Conservation (phyloP, 2,888 invertebrate species). For the Eupithecia vulgata region DNA sequence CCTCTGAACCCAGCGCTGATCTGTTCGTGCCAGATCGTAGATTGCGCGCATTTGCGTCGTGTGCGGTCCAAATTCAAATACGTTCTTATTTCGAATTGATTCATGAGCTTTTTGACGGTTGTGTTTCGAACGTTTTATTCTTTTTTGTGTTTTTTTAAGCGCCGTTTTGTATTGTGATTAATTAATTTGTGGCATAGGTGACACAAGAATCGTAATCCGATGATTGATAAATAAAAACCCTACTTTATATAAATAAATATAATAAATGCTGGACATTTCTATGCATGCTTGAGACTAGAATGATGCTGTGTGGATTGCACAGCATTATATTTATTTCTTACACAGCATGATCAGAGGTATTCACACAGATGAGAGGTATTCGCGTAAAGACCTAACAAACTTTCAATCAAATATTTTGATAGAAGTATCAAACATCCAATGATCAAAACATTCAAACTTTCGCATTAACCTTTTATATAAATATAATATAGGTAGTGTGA, state of each 20-base stretch:
- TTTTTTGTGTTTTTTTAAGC: constrained; percentile 9
- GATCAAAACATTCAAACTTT: no score
- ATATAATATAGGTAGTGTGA: no score
- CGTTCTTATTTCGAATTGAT: constrained; percentile 62
- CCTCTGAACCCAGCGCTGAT: constrained; percentile 20
- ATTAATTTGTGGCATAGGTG: constrained; percentile 4
- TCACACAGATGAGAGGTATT: no score
- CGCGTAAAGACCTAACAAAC: no score
- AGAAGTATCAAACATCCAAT: no score
- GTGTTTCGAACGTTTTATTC: constrained; percentile 5
- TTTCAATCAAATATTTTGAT: no score
- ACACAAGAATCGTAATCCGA: neutral
- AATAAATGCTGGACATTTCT: no score
- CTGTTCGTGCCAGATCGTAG: constrained; percentile 58
- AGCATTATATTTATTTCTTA: no score
- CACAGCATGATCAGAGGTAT: no score
- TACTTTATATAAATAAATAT: neutral
- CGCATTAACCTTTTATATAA: no score
- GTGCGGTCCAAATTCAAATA: constrained; percentile 69
- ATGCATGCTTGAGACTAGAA: no score
- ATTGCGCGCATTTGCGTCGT: constrained; percentile 66
- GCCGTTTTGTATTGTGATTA: constrained; percentile 1
- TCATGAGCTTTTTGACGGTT: constrained; percentile 41
- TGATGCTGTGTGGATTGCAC: no score
- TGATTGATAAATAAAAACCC: neutral